Conservation (phyloP, 2,888 invertebrate species). For the Lathronympha strigana region DNA sequence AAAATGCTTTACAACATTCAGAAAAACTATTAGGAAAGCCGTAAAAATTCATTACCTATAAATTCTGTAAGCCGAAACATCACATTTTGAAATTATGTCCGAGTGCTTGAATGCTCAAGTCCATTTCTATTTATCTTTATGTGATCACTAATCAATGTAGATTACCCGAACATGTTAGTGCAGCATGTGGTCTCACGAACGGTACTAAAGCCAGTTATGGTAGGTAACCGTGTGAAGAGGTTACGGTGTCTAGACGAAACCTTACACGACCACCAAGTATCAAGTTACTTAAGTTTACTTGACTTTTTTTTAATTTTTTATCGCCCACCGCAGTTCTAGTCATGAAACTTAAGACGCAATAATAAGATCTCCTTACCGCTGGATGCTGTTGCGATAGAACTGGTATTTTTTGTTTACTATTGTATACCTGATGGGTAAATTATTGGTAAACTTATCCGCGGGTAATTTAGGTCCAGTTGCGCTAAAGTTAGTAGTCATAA, state of each 20-base stretch:
- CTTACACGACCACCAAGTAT: slow-evolving; percentile 67
- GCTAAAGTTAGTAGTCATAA: too few relatives aligned
- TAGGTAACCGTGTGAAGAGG: slow-evolving; percentile 60
- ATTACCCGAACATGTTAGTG: slow-evolving; percentile 22
- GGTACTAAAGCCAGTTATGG: slow-evolving; percentile 35
- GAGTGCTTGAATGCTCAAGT: neutral
- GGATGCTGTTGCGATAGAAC: slow-evolving; percentile 59
- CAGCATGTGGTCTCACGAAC: slow-evolving; percentile 19
- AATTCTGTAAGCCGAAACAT: too few relatives aligned
- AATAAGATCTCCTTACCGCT: slow-evolving; percentile 67
- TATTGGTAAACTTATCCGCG: slow-evolving; percentile 7
- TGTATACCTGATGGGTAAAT: slow-evolving; percentile 26
- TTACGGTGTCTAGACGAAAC: slow-evolving; percentile 73
- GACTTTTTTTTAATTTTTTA: slow-evolving; percentile 60
- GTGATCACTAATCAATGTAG: slow-evolving; percentile 20
- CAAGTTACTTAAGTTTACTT: slow-evolving; percentile 57
- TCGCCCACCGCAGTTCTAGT: slow-evolving; percentile 69
- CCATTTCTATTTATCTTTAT: slow-evolving; percentile 3
- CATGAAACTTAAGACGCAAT: slow-evolving; percentile 66
- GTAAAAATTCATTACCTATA: too few relatives aligned
- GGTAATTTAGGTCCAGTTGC: neutral
- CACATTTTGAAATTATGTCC: too few relatives aligned
- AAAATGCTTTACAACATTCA: neutral
- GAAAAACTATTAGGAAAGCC: too few relatives aligned
- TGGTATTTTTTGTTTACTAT: slow-evolving; percentile 38